phyloP scores from a whole-genome alignment of 2,113 vertebrate genomes.

The Heterochromis multidens region DNA sequence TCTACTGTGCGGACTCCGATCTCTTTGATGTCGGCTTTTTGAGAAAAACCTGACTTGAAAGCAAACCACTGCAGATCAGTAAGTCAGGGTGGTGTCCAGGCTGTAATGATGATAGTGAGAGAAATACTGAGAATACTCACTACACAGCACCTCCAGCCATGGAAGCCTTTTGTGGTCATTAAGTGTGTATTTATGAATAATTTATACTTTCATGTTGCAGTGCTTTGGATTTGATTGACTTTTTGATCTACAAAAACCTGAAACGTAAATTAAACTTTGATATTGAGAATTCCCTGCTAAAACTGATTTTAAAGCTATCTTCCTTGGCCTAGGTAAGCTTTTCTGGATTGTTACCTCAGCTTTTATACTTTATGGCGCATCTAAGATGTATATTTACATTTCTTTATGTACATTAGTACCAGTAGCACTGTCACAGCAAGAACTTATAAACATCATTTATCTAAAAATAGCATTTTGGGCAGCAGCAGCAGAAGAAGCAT shows the following conservation, averaged over 20 bases:
- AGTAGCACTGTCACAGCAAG: neutral
- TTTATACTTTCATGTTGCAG: slow-evolving; percentile 32
- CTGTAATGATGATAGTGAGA: neutral
- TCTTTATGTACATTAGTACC: neutral
- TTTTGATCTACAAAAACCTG: neutral
- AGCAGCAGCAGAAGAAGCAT: neutral
- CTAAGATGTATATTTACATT: neutral
- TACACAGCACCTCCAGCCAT: neutral
- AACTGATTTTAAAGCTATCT: neutral
- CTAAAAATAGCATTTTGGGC: neutral
- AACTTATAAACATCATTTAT: neutral
- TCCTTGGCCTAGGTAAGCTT: neutral
- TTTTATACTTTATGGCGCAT: neutral
- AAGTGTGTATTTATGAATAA: slow-evolving; percentile 37
- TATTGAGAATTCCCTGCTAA: neutral
- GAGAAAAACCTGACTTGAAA: slow-evolving; percentile 1
- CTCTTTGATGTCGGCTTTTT: neutral
- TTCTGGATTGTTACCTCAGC: neutral
- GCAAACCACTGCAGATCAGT: neutral
- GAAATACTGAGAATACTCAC: neutral
- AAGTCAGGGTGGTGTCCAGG: neutral
- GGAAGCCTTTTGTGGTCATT: slow-evolving; percentile 11
- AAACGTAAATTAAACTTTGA: neutral
- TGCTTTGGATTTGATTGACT: slow-evolving; percentile 11
- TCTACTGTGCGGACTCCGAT: neutral